A percentile compares a stretch with the other conserved stretches of the same genome.
phyloP scores from a whole-genome alignment of 2,797 vertebrate species.

The Lerista edwardsae region DNA sequence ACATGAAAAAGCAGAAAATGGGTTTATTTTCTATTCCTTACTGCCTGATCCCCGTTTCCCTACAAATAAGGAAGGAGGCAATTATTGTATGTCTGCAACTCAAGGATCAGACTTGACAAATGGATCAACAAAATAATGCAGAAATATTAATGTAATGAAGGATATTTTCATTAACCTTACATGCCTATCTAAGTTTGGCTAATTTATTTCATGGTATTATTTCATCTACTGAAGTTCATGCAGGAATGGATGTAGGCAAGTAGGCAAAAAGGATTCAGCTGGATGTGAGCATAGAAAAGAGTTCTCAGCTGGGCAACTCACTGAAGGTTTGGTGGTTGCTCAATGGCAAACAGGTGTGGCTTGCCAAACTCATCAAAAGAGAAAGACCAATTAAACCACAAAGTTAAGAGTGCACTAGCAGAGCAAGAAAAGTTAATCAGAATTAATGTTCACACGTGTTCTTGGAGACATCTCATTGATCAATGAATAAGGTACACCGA shows the following conservation, averaged over 20 bases:
- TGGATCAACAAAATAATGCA: not conserved
- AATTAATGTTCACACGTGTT: constrained; percentile 58
- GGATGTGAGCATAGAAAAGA: constrained; percentile 12
- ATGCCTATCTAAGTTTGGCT: not conserved
- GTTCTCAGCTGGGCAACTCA: not conserved
- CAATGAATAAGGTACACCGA: constrained; percentile 44
- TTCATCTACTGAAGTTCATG: not conserved
- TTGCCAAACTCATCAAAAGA: constrained; percentile 45
- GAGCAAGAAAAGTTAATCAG: constrained; percentile 57
- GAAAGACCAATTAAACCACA: constrained; percentile 52
- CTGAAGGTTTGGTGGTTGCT: constrained; percentile 6
- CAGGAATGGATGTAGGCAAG: not conserved
- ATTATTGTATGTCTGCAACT: not conserved
- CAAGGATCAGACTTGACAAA: not conserved
- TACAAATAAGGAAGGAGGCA: not conserved
- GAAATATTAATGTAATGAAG: constrained; percentile 11
- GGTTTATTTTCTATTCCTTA: not conserved
- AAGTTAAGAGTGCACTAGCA: constrained; percentile 47
- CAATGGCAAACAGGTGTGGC: not conserved
- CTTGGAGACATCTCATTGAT: constrained; percentile 45
- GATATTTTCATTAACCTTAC: not conserved
- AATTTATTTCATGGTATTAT: constrained; percentile 1
- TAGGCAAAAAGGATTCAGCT: not conserved
- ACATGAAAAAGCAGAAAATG: not conserved
- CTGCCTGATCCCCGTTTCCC: not conserved